Base-by-base conservation (phyloP, 2,888 invertebrate species). In the Morpho deidamia region DNA sequence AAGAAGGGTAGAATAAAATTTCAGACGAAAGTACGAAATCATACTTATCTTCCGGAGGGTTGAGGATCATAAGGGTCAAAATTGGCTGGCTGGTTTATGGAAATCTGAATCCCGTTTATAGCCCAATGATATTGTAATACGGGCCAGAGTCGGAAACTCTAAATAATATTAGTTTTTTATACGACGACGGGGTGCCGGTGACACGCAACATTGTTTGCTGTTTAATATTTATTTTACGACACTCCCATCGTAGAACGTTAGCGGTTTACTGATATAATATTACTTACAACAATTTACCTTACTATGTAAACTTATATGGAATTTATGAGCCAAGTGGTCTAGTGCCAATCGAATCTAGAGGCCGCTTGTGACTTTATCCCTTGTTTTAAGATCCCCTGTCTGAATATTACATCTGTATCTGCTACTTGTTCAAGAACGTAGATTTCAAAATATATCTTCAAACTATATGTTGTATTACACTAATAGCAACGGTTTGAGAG, bases 41-140 rank as follows among this genome's bases (percentile, higher is more conserved):
- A 51, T 51, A 48, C 43, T 43, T 47, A 49, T 50, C 42, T 44
- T 58, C 38, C 44, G 40, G 43, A 50, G 45, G 51, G 53, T 44
- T 11, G 32, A 14, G 64, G 60, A 64, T 67, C 58, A 53, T 58
- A 58, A 58, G 59, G 64, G 62, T 62, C 65, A 60, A 62, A 70
- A 66, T 64, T 63, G 60, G 56, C 58, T 62, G 60, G 59, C 59
- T 35, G 58, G 58, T 62, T 63, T 60, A 60, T 63, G 61, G 60
- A 66, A 71, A 74, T 65, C 62, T 62, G 64, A 66, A 63, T 63
- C 59, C 23, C 67, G 63, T 71, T 71, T 68, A 68, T 61, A 56
- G 58, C 60, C 56, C 47, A 59, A 60, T 60, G 64, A 63, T 61
- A 64, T 61, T 58, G 59, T 63, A 60, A 59, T 58, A 62, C 53